Conservation (phyloP, 2,888 invertebrate species). For the Endotricha flammealis region DNA sequence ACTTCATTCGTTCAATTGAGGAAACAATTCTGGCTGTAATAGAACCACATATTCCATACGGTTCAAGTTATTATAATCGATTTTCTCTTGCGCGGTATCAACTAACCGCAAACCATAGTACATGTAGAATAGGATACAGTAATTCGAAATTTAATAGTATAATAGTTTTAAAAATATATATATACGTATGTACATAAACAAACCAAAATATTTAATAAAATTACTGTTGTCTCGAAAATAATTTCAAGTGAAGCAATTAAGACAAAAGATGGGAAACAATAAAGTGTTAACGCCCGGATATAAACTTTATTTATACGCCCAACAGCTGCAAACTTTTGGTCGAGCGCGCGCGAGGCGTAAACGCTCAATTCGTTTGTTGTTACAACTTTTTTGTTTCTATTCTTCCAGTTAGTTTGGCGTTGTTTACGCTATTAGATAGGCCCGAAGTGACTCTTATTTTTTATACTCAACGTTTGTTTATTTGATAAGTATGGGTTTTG, state of each 20-base stretch:
- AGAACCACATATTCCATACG: too few species aligned
- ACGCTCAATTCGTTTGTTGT: slow-evolving; percentile 54
- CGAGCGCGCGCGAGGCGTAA: slow-evolving; percentile 57
- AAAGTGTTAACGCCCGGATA: slow-evolving; percentile 71
- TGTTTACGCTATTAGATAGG: slow-evolving; percentile 45
- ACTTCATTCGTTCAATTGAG: too few species aligned
- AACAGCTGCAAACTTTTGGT: slow-evolving; percentile 79
- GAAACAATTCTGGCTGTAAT: too few species aligned
- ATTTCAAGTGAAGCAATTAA: slow-evolving; percentile 5
- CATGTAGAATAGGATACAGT: too few species aligned
- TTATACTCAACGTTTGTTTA: slow-evolving; percentile 17
- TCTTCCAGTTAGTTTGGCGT: slow-evolving; percentile 32
- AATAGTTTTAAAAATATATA: too few species aligned
- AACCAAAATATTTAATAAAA: background rate
- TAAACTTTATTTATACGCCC: slow-evolving; percentile 72
- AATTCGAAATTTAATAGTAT: too few species aligned
- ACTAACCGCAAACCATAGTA: too few species aligned
- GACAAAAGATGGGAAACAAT: slow-evolving; percentile 50
- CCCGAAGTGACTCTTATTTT: slow-evolving; percentile 34
- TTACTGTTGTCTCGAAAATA: background rate
- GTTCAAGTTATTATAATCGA: too few species aligned
- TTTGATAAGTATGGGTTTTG: slow-evolving; percentile 19
- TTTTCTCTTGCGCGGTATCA: too few species aligned
- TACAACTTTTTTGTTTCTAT: slow-evolving; percentile 61
- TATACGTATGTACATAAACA: too few species aligned